Evolutionary conservation across 2,888 invertebrate genomes (phyloP), one percentile per base, ranked within the genome.

Genomic region (Drosophila lacicola): DNA sequence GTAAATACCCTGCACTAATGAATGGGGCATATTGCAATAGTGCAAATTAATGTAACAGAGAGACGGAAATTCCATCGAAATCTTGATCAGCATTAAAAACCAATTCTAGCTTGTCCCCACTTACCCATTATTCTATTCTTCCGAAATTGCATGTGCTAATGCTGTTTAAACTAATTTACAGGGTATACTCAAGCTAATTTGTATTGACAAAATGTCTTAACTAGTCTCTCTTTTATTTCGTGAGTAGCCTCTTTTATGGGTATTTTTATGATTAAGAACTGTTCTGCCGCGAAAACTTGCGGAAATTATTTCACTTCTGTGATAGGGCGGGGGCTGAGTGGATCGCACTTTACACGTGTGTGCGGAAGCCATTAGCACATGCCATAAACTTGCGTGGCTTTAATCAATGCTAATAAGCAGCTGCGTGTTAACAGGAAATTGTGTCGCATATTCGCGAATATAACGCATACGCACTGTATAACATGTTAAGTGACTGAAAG

Each of bases 381-480:
- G 45, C 19, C 8, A 17, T 21, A 37, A 45, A 37, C 42, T 51
- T 50, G 66, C 51, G 75, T 66, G 76, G 71, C 14, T 71, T 55
- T 77, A 68, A 80, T 78, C 77, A 78, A 77, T 80, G 80, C 56
- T 76, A 77, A 77, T 77, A 54, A 55, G 60, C 37, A 39, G 64
- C 45, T 77, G 83, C 83, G 83, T 89, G 89, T 39, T 64, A 11
- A 10, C 49, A 50, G 63, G 61, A 67, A 89, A 87, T 83, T 73
- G 88, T 75, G 66, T 81, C 46, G 51, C 67, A 76, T 85, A 73
- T 72, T 58, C 6, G 50, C 47, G 53, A 60, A 81, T 74, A 84
- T 79, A 37, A 67, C 69, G 75, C 58, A 87, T 82, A 82, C 81
- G 85, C 85, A 47, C 36, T 49, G 65, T 73, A 54, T 63, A 44